Conservation (phyloP, 2,797 vertebrate genomes). For the Onychomys arenicola region DNA sequence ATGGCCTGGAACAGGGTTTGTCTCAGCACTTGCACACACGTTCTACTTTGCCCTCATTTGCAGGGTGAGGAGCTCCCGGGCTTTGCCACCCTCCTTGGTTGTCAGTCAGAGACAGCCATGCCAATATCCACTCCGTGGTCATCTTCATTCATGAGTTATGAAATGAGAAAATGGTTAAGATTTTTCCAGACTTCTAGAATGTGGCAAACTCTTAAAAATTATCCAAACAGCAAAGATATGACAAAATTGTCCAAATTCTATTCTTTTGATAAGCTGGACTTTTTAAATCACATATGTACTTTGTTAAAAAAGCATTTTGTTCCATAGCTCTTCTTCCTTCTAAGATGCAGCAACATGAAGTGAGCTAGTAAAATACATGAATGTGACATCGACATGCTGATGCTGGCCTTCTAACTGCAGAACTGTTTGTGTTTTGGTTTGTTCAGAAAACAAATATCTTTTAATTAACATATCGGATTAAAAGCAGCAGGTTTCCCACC, state of each 20-base stretch:
- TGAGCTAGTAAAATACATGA: conserved; percentile 13
- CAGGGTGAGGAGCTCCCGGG: too few relatives aligned
- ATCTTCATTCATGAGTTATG: conserved; percentile 16
- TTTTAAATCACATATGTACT: conserved; percentile 17
- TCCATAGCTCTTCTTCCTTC: not conserved
- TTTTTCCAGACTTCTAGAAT: not conserved
- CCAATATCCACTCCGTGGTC: not conserved
- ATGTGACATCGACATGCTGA: not conserved
- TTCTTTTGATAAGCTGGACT: not conserved
- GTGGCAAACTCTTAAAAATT: conserved; percentile 35
- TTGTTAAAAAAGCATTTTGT: not conserved
- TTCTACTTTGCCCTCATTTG: not conserved
- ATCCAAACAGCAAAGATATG: not conserved
- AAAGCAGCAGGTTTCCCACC: conserved; percentile 55
- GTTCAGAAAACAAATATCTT: conserved; percentile 66
- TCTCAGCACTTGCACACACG: not conserved
- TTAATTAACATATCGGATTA: conserved; percentile 68
- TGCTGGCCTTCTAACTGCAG: not conserved
- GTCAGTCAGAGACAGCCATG: not conserved
- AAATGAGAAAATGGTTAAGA: conserved; percentile 49
- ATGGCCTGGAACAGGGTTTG: not conserved
- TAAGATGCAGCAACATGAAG: not conserved
- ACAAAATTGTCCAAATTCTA: not conserved
- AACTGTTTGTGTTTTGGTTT: not conserved
- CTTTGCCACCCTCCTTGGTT: not conserved